Evolutionary conservation across 92 coral and sea anemone genomes (phyloP).

Genomic region (Porites divaricata): DNA sequence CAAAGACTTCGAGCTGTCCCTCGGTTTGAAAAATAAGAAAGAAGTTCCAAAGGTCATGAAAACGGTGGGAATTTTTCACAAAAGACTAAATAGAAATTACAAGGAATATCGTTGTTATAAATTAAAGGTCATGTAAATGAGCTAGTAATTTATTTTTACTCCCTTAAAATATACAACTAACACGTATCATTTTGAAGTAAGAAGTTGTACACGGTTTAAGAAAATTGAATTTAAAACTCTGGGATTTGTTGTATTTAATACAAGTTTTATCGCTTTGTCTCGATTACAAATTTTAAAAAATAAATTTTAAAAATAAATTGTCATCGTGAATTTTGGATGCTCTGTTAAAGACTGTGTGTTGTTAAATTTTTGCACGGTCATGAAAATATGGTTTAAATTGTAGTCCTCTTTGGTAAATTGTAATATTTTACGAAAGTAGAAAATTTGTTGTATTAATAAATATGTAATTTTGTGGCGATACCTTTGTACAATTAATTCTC

Average conservation of each 20-base stretch:
- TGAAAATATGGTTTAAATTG: not conserved
- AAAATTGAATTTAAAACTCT: conserved; percentile 1
- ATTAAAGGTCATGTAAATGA: conserved; percentile 23
- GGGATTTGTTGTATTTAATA: conserved; percentile 24
- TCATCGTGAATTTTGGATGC: not conserved
- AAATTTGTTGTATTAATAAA: not conserved
- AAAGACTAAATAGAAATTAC: not conserved
- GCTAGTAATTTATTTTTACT: conserved; percentile 50
- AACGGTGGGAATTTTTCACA: no score
- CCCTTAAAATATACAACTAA: not conserved
- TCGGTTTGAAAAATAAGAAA: no score
- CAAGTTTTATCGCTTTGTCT: not conserved
- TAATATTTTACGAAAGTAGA: not conserved
- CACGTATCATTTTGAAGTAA: conserved; percentile 26
- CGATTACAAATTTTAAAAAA: not conserved
- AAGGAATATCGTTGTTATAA: not conserved
- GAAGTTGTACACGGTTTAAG: conserved; percentile 15
- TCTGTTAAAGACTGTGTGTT: not conserved
- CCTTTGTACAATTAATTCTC: not conserved
- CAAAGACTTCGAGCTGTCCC: no score
- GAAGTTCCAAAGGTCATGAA: no score
- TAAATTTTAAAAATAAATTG: not conserved
- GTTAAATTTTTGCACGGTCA: not conserved
- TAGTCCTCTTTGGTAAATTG: not conserved
- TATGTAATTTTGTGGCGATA: no score